phyloP scores from a whole-genome alignment of 2,113 vertebrate species.

The Parus major region DNA sequence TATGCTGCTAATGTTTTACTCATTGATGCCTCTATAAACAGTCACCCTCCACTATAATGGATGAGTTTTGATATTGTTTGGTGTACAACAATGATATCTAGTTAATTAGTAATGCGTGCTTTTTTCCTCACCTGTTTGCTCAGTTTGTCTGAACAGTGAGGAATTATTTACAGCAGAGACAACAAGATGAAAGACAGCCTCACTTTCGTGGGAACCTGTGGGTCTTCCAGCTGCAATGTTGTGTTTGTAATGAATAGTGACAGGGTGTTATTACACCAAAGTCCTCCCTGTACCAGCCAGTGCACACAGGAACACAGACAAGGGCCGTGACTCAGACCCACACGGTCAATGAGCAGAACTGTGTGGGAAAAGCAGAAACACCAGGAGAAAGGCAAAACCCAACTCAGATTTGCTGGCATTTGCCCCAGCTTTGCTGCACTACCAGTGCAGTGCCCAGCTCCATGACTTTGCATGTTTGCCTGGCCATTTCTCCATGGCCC shows the following conservation, averaged over 20 bases:
- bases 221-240: neutral
- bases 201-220: neutral
- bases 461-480: neutral
- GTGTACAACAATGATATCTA: neutral
- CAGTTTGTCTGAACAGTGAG: neutral
- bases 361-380: neutral
- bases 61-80: conserved; percentile 2
- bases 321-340: neutral
- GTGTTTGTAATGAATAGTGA: neutral
- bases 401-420: neutral
- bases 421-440: neutral
- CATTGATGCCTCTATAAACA: neutral
- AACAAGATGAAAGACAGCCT: neutral
- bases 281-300: neutral
- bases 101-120: conserved; percentile 15
- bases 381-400: neutral
- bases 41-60: neutral
- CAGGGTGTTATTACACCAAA: conserved; percentile 29
- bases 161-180: neutral
- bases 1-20: neutral
- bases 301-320: neutral
- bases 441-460: neutral
- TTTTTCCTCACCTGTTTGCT: neutral
- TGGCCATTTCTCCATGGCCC: neutral
- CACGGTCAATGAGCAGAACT: neutral